A percentile compares a stretch with the other conserved stretches of the same genome.
Evolutionary conservation across 2,888 invertebrate species (phyloP).

Genomic region (Cylindroiulus punctatus): DNA sequence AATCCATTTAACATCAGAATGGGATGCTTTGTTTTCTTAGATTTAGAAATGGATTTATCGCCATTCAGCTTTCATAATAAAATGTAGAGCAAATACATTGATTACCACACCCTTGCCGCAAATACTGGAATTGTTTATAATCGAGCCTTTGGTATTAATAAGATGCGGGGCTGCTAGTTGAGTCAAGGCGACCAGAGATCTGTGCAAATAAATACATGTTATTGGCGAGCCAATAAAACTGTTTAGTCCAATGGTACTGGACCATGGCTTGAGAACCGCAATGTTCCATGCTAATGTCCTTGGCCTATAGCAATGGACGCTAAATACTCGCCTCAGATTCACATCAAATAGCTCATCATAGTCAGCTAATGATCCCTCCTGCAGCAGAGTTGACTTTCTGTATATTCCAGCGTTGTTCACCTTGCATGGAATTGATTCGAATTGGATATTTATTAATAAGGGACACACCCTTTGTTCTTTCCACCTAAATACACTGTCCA

Average conservation of each 20-base stretch:
- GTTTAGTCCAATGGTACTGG: too few species aligned
- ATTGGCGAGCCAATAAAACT: too few species aligned
- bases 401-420: slow-evolving; percentile 10
- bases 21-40: too few species aligned
- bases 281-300: too few species aligned
- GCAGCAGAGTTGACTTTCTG: background rate
- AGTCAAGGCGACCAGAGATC: slow-evolving; percentile 52
- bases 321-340: background rate
- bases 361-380: background rate
- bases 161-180: slow-evolving; percentile 54
- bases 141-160: slow-evolving; percentile 54
- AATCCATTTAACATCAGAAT: too few species aligned
- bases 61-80: too few species aligned
- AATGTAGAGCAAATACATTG: too few species aligned
- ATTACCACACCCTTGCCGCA: slow-evolving; percentile 43
- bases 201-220: background rate
- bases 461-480: too few species aligned
- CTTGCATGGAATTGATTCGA: background rate
- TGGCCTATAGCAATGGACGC: background rate
- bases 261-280: too few species aligned
- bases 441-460: too few species aligned
- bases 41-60: too few species aligned
- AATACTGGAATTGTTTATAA: slow-evolving; percentile 52
- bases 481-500: too few species aligned
- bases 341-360: background rate